Conservation (phyloP, 2,113 vertebrate genomes). For the Alethe diademata region DNA sequence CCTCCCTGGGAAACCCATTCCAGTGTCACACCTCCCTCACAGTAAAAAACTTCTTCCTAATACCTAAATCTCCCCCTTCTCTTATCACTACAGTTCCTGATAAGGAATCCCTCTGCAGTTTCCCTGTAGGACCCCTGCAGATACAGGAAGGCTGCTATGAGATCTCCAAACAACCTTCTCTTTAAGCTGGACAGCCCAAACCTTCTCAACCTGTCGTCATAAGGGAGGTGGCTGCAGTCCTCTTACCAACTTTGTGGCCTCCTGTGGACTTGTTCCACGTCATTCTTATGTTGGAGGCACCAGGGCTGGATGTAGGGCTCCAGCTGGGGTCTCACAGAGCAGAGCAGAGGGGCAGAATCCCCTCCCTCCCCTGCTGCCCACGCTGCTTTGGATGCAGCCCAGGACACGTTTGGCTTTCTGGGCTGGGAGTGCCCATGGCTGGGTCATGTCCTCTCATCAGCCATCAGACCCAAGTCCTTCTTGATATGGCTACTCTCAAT, state of each 20-base stretch:
- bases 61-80: not conserved
- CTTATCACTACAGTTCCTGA: too few relatives aligned
- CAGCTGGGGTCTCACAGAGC: not conserved
- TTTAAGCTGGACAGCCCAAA: not conserved
- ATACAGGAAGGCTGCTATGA: not conserved
- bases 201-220: not conserved
- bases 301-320: not conserved
- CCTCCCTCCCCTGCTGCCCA: not conserved
- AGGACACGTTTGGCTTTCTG: fast-evolving
- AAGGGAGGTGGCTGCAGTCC: not conserved
- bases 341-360: not conserved
- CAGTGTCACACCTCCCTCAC: not conserved
- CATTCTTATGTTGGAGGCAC: fast-evolving
- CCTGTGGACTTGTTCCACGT: not conserved
- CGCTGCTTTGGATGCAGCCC: not conserved
- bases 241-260: not conserved
- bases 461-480: not conserved
- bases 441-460: not conserved
- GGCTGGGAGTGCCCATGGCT: fast-evolving
- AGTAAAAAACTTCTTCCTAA: not conserved
- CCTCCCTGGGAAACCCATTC: not conserved
- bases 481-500: not conserved
- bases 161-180: not conserved
- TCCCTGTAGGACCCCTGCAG: not conserved
- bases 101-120: not conserved